Percentiles rank a stretch among this genome's conserved stretches.
phyloP scores from a whole-genome alignment of 2,113 vertebrate genomes.

The Hippoglossus stenolepis region DNA sequence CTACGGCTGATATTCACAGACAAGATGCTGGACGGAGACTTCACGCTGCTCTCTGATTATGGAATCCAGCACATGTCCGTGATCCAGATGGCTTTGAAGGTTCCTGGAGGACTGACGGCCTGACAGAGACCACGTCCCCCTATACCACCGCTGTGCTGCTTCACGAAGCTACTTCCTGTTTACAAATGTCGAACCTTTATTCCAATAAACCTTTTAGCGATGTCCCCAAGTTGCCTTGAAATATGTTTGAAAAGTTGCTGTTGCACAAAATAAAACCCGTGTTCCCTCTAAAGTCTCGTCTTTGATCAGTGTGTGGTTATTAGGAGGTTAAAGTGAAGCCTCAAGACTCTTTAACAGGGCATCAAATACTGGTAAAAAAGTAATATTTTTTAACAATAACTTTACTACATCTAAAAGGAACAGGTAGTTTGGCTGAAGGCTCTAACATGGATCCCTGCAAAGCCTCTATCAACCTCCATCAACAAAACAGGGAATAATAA shows the following conservation, averaged over 20 bases:
- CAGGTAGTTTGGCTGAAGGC: no score
- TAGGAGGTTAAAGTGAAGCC: background rate
- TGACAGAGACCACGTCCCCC: background rate
- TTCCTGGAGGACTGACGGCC: slow-evolving; percentile 57
- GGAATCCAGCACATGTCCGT: slow-evolving; percentile 32
- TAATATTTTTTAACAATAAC: background rate
- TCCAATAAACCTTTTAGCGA: background rate
- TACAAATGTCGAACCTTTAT: background rate
- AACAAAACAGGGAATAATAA: no score
- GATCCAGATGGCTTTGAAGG: slow-evolving; percentile 15
- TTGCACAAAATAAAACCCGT: background rate
- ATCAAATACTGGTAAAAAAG: background rate
- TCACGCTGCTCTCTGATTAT: background rate
- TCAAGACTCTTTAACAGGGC: no score
- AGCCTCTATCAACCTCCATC: no score
- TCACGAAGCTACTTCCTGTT: background rate
- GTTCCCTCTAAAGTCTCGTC: background rate
- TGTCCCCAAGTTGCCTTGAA: background rate
- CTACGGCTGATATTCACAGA: slow-evolving; percentile 2
- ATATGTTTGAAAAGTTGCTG: background rate
- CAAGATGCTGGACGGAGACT: background rate
- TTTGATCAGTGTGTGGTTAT: background rate
- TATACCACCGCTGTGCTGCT: background rate
- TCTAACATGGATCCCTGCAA: no score
- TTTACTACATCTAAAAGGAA: no score